Evolutionary conservation across 2,113 vertebrate species (phyloP).

Genomic region (Plotosus lineatus): DNA sequence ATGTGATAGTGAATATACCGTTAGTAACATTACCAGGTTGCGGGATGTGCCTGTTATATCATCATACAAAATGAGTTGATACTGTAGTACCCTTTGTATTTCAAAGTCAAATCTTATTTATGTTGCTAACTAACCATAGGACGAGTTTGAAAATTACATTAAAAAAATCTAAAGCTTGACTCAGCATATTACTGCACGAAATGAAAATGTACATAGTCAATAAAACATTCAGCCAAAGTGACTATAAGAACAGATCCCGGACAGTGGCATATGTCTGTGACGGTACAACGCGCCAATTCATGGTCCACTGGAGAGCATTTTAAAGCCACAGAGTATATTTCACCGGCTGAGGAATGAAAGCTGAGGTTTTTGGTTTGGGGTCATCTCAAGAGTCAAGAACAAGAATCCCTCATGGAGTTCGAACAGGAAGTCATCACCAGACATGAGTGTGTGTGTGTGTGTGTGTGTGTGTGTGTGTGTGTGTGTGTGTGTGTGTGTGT

Average conservation of each 20-base stretch:
- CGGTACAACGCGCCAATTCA: slow-evolving; percentile 59
- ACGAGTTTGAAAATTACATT: no score
- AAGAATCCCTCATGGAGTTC: slow-evolving; percentile 65
- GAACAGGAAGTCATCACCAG: slow-evolving; percentile 69
- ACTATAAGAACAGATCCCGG: slow-evolving; percentile 44
- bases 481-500: slow-evolving; percentile 30
- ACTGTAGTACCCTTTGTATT: not conserved
- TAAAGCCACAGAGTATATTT: slow-evolving; percentile 68
- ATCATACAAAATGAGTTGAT: not conserved
- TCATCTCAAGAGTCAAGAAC: slow-evolving; percentile 72
- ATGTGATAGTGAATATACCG: no score
- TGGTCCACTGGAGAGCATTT: slow-evolving; percentile 65
- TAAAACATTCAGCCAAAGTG: slow-evolving; percentile 39
- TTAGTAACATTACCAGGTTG: no score
- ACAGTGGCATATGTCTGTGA: slow-evolving; percentile 58
- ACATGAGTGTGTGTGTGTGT: slow-evolving; percentile 30
- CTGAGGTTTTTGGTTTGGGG: slow-evolving; percentile 72
- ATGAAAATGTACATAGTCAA: slow-evolving; percentile 36
- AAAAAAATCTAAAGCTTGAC: not conserved
- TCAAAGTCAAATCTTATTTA: not conserved
- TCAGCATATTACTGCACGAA: slow-evolving; percentile 15
- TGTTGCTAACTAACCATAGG: not conserved
- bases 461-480: slow-evolving; percentile 26
- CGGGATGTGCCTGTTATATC: no score
- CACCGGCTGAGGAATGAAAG: slow-evolving; percentile 68